Evolutionary conservation across 2,797 vertebrate species (phyloP), one percentile per base, ranked within the genome.

Genomic region (Cercopithecus diana): DNA sequence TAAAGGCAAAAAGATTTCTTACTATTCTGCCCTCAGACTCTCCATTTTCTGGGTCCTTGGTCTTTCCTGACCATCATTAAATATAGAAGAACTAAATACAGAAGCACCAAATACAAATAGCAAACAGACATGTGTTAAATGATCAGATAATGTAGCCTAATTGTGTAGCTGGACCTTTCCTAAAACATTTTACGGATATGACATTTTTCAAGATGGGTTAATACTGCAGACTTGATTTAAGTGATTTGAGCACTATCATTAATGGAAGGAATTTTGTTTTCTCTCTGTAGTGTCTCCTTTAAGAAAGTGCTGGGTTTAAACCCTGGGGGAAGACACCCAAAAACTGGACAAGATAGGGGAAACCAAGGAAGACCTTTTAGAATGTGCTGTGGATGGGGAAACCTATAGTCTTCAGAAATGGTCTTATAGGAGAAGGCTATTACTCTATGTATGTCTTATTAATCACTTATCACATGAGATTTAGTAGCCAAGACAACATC

Each of bases 321-420:
- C 5, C 26, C 24, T 5, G 14, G 28, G 17, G 26, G 14, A 39
- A 15, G 45, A 39, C 10, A 30, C 30, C 24, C 43, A 26, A 30
- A 8, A 33, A 5, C 20, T 13, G 1, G 17, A 64, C 6, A 19
- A 30, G 7, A 7, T 0, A 3, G 4, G 4, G 12, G 48, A 48
- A 11, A 15, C 13, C 5, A 45, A 45, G 30, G 48, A 12, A 48
- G 48, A 14, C 48, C 22, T 33, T 72, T 17, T 4, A 10, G 10
- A 10, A 10, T 20, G 36, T 43, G 1, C 6, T 28, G 1, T 28
- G 0, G 20, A 30, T 9, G 8, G 15, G 33, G 43, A 50, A 76
- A 24, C 4, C 0, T 61, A 33, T 1, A 10, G 26, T 67, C 58
- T 20, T 0, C 7, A 17, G 39, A 72, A 33, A 57, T 2, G 24